These are phyloP conservation scores for Emydoidea blandingii DNA, from an alignment of 2,797 vertebrate genomes.

Conservation along the genomic window DNA sequence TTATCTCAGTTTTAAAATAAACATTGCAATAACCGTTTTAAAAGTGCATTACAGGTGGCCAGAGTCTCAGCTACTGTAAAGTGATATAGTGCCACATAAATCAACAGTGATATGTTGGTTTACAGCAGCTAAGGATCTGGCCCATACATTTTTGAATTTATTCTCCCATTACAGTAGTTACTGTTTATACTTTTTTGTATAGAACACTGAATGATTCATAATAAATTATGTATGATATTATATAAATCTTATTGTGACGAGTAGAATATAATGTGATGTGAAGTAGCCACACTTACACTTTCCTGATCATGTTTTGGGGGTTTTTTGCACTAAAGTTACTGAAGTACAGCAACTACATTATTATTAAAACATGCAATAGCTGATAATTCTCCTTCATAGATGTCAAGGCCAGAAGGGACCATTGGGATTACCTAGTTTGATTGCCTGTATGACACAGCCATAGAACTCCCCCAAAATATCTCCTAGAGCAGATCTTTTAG, in stretches of 20 bases:
- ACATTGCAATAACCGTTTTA: neutral
- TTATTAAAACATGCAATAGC: neutral
- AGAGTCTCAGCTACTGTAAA: neutral
- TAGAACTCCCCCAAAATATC: neutral
- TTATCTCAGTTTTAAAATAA: neutral
- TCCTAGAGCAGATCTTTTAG: neutral
- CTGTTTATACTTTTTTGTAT: neutral
- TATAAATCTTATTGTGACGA: neutral
- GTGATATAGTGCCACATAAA: neutral
- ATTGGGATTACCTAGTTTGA: neutral
- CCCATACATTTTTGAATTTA: accelerated
- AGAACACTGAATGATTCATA: neutral
- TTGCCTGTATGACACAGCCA: neutral
- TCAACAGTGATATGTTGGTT: neutral
- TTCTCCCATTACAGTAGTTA: neutral
- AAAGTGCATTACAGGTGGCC: neutral
- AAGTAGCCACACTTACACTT: neutral
- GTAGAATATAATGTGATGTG: neutral
- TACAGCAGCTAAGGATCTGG: neutral
- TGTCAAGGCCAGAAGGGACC: neutral
- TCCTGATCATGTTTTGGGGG: neutral
- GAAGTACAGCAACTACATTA: neutral
- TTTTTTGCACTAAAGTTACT: neutral
- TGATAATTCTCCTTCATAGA: neutral
- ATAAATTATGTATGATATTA: neutral